Percentiles rank a stretch among this genome's conserved stretches.
Conservation (phyloP, 30 jellyfish, hydroid and myxozoan genomes). For the Calvadosia cruxmelitensis region DNA sequence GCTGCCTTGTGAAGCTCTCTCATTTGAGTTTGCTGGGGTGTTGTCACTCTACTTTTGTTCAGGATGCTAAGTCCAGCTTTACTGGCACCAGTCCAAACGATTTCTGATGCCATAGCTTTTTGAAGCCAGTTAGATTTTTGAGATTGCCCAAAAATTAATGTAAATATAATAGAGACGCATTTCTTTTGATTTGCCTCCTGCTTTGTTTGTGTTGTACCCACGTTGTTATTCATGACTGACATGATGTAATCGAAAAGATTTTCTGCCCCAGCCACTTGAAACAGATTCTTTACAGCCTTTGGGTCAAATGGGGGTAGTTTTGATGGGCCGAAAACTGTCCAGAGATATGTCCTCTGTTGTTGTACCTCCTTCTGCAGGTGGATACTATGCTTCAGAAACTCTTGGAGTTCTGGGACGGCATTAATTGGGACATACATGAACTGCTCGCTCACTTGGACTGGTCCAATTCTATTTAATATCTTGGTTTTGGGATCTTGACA, state of each 20-base stretch:
- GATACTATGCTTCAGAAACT: neutral
- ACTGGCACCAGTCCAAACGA: slow-evolving; percentile 7
- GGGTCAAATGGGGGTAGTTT: slow-evolving; percentile 19
- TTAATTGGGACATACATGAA: neutral
- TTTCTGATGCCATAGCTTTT: neutral
- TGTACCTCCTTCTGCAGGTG: slow-evolving; percentile 2
- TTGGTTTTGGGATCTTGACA: no score
- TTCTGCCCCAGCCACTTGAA: slow-evolving; percentile 16
- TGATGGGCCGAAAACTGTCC: neutral
- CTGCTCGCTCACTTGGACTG: neutral
- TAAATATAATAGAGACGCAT: slow-evolving; percentile 7
- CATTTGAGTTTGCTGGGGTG: slow-evolving; percentile 7
- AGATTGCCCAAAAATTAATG: slow-evolving; percentile 13
- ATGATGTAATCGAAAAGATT: slow-evolving; percentile 8
- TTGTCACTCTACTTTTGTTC: neutral
- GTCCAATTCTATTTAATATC: no score
- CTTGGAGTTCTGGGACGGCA: neutral
- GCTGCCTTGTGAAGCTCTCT: slow-evolving; percentile 12
- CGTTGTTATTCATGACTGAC: slow-evolving; percentile 5
- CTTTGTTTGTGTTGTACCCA: slow-evolving; percentile 8
- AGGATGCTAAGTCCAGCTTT: slow-evolving; percentile 1
- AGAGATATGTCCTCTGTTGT: neutral
- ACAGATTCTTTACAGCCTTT: slow-evolving; percentile 1
- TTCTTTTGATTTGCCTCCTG: slow-evolving; percentile 9
- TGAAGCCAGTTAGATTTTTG: slow-evolving; percentile 16